These are phyloP conservation scores for Gallinago jamesoni DNA, from an alignment of 2,113 vertebrate species.

Conservation along the genomic window DNA sequence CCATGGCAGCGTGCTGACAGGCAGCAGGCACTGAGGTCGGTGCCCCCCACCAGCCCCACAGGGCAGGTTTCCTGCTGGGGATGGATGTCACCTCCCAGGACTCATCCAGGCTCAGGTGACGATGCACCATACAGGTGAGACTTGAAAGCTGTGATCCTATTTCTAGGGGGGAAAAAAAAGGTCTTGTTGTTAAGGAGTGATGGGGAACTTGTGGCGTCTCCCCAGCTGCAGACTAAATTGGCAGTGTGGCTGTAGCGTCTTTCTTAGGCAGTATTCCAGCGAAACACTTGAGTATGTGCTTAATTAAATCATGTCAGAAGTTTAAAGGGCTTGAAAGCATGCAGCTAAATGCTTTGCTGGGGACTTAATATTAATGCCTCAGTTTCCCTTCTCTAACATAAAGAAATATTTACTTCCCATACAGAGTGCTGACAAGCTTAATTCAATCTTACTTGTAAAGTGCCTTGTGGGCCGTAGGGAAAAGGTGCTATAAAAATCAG, in stretches of 20 bases:
- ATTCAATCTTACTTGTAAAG: conserved; percentile 47
- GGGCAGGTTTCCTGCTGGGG: neutral
- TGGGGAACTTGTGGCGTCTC: neutral
- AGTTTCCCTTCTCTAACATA: conserved; percentile 31
- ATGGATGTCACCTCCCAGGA: neutral
- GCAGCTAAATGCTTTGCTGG: neutral
- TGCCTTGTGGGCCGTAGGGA: neutral
- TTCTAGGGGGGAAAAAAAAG: neutral
- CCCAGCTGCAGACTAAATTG: neutral
- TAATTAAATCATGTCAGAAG: conserved; percentile 35
- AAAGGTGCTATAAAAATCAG: conserved; percentile 31
- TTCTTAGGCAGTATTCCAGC: conserved; percentile 20
- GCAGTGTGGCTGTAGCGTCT: neutral
- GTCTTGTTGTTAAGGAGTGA: neutral
- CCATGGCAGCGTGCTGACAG: rapidly evolving
- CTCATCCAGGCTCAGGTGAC: neutral
- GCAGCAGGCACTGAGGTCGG: rapidly evolving
- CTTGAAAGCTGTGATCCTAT: neutral
- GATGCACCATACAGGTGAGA: rapidly evolving
- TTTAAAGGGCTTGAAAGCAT: conserved; percentile 15
- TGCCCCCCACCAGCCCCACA: rapidly evolving
- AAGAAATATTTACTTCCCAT: conserved; percentile 28
- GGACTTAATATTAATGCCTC: conserved; percentile 37
- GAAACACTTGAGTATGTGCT: neutral
- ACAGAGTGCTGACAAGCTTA: conserved; percentile 28